Base-by-base conservation (phyloP, 2,888 invertebrate genomes). In the Uropetala carovei region DNA sequence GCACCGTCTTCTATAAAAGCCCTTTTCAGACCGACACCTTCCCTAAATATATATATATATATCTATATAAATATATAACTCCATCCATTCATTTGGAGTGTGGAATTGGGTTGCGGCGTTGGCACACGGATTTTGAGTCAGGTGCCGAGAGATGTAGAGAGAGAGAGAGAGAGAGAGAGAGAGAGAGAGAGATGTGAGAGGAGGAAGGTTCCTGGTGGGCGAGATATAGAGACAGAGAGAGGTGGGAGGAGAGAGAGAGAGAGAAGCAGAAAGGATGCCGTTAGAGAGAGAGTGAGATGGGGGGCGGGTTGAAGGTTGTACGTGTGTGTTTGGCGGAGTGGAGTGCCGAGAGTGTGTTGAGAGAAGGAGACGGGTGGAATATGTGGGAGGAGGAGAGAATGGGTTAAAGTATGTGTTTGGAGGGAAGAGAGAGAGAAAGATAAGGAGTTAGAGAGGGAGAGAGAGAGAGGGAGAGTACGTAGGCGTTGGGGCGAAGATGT, bases 41-140 rank as follows among this genome's bases (percentile, higher is more conserved):
- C 75, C 68, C 75, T 22, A 75, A 75, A 27, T 27, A 75, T 43
- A 43, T 43, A 43, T 43, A 43, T 43, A 43, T 43, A 43, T 43
- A 43, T 43, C 1, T 43, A 43, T 43, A 43, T 43, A 43, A 3
- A 43, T 43, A 27, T 27, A 75, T 75, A 75, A 75, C 11, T 75
- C 75, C 22, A 75, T 75, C 75, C 75, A 75, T 75, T 75, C 75
- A 75, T 75, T 75, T 75, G 75, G 75, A n/a, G 68, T 68, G 68
- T n/a, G 68, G 68, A 68, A 68, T 68, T 68, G 68, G 68, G 68
- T 68, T 68, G 64, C 18, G n/a, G 64, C 64, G n/a, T n/a, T n/a
- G 64, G 64, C 18, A 64, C 18, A 75, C 27, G 22, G 22, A 13
- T 22, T 14, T 22, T n/a, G 68, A 68, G 68, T 68, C 43, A 43